Conservation (phyloP, 2,888 invertebrate genomes). For the Megamerina dolium region DNA sequence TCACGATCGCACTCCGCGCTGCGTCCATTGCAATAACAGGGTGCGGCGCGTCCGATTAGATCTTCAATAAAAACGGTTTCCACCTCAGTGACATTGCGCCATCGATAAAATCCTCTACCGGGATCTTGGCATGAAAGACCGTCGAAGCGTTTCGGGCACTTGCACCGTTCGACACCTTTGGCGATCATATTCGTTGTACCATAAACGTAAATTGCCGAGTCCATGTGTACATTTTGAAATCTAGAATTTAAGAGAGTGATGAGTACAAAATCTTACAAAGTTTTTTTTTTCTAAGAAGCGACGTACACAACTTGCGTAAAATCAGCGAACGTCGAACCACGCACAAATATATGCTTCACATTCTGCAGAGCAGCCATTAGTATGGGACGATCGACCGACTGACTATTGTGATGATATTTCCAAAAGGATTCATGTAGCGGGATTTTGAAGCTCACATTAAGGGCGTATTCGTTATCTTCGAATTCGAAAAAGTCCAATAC, state of each 20-base stretch:
- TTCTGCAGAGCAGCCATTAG: slow-evolving; percentile 91
- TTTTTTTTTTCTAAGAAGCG: neutral
- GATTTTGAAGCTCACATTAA: slow-evolving; percentile 54
- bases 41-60: slow-evolving; percentile 70
- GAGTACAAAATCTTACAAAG: slow-evolving; percentile 16
- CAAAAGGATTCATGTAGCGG: slow-evolving; percentile 75
- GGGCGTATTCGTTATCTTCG: slow-evolving; percentile 44
- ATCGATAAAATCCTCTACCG: slow-evolving; percentile 72
- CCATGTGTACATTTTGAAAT: slow-evolving; percentile 72
- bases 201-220: slow-evolving; percentile 68
- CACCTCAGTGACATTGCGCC: slow-evolving; percentile 56
- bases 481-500: slow-evolving; percentile 68
- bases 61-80: slow-evolving; percentile 67
- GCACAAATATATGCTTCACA: slow-evolving; percentile 70
- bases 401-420: slow-evolving; percentile 51
- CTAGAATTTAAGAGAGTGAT: slow-evolving; percentile 44
- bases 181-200: slow-evolving; percentile 64
- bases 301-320: slow-evolving; percentile 57
- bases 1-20: slow-evolving; percentile 73
- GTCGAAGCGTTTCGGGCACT: slow-evolving; percentile 73
- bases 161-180: slow-evolving; percentile 78
- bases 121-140: slow-evolving; percentile 89
- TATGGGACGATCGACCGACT: slow-evolving; percentile 63
- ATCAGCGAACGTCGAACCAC: slow-evolving; percentile 62
- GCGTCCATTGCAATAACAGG: slow-evolving; percentile 76